Percentiles rank a stretch among this genome's conserved stretches.
Conservation (phyloP, 2,888 invertebrate genomes). For the Agriopis marginaria region DNA sequence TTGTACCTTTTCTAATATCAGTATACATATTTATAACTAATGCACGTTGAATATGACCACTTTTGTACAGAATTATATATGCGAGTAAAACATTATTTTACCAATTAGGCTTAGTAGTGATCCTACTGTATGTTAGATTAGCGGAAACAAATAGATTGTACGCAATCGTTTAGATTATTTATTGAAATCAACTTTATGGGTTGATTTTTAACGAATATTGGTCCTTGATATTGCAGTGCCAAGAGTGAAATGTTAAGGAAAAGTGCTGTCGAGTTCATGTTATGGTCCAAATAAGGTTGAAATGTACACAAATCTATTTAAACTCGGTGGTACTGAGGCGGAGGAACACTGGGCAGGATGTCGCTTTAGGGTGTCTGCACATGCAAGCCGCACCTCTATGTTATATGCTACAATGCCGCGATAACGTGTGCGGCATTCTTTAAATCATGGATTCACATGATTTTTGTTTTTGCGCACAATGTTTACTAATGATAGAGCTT, state of each 20-base stretch:
- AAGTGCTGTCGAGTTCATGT: conserved; percentile 32
- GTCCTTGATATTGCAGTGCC: conserved; percentile 62
- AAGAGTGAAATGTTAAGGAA: conserved; percentile 42
- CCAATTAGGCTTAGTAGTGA: conserved; percentile 24
- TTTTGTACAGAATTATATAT: conserved; percentile 32
- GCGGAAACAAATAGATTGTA: conserved; percentile 23
- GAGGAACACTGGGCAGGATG: conserved; percentile 11
- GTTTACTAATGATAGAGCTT: not conserved
- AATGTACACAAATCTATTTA: not conserved
- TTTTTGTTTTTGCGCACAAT: not conserved
- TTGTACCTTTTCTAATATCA: conserved; percentile 46
- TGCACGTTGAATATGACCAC: conserved; percentile 35
- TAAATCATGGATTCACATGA: not conserved
- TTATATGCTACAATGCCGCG: not conserved
- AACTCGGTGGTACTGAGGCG: conserved; percentile 22
- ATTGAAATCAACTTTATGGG: conserved; percentile 26
- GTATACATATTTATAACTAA: conserved; percentile 43
- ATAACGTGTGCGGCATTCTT: not conserved
- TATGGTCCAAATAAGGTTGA: conserved; percentile 15
- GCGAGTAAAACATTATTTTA: conserved; percentile 24
- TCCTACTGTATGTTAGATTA: conserved; percentile 29
- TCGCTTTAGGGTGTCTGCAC: not conserved
- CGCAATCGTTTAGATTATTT: conserved; percentile 35
- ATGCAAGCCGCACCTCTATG: not conserved
- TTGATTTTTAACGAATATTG: conserved; percentile 39